Conservation (phyloP, 64 coral and sea anemone species). For the Acropora tenuis region DNA sequence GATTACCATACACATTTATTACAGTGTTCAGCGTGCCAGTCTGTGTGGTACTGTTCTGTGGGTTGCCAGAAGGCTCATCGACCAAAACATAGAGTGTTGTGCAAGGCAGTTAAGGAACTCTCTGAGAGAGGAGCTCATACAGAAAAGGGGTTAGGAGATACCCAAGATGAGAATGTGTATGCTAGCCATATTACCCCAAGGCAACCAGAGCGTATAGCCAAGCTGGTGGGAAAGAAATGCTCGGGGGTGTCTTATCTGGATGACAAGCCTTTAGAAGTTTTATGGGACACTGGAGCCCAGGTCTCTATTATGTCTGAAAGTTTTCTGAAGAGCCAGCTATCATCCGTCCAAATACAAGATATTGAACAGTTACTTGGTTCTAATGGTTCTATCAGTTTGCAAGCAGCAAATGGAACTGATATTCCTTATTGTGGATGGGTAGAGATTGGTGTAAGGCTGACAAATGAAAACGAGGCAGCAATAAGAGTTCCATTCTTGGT, state of each 20-base stretch:
- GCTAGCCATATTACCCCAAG: conserved; percentile 54
- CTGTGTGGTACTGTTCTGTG: too few relatives aligned
- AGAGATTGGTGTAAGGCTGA: too few relatives aligned
- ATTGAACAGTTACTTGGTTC: conserved; percentile 69
- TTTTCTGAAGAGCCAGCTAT: conserved; percentile 43
- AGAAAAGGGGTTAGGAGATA: conserved; percentile 39
- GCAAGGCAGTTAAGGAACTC: too few relatives aligned
- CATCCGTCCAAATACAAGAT: conserved; percentile 4
- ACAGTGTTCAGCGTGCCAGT: too few relatives aligned
- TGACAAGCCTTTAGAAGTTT: conserved; percentile 46
- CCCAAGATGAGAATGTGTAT: conserved; percentile 59
- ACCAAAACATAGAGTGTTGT: too few relatives aligned
- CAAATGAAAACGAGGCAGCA: too few relatives aligned
- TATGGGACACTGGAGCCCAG: conserved; percentile 78
- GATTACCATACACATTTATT: too few relatives aligned
- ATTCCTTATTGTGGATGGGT: conserved; percentile 64
- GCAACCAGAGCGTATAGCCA: conserved; percentile 33
- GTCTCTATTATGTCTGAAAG: conserved; percentile 69
- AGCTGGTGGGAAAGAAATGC: conserved; percentile 47
- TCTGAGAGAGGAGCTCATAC: too few relatives aligned
- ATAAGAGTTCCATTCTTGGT: too few relatives aligned
- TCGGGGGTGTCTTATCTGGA: conserved; percentile 41
- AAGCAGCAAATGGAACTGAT: conserved; percentile 75
- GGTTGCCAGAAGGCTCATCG: too few relatives aligned
- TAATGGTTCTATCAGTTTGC: conserved; percentile 47